Percentiles rank a stretch among this genome's conserved stretches.
Conservation (phyloP, 2,888 invertebrate genomes). For the Antheraea yamamai region DNA sequence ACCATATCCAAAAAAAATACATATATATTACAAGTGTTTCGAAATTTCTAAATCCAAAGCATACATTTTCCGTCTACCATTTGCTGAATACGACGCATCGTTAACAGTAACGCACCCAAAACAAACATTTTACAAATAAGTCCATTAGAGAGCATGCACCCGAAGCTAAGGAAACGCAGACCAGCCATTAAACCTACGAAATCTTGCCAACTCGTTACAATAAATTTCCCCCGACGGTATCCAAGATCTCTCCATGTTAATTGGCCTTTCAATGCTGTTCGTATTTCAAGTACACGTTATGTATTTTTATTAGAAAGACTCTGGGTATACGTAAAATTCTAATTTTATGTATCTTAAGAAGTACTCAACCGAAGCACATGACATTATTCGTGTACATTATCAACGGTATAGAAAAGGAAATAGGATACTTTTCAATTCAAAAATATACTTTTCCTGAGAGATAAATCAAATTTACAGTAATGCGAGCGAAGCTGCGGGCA, state of each 20-base stretch:
- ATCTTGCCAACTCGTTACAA: conserved; percentile 2
- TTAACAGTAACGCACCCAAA: conserved; percentile 2
- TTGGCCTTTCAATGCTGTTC: conserved; percentile 5
- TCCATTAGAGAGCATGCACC: conserved; percentile 31
- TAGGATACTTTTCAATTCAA: too few species aligned
- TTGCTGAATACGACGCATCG: neutral
- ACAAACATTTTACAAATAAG: conserved; percentile 18
- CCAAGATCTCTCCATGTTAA: conserved; percentile 8
- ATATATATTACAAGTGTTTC: neutral
- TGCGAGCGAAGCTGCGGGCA: too few species aligned
- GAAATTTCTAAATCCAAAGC: neutral
- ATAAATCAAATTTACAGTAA: too few species aligned
- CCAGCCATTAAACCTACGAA: conserved; percentile 15
- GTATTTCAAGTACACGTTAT: conserved; percentile 2
- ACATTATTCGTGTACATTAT: too few species aligned
- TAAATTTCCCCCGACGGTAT: conserved; percentile 12
- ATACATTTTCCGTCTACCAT: neutral
- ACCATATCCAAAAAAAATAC: too few species aligned
- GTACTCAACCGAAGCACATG: too few species aligned
- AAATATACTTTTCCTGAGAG: too few species aligned
- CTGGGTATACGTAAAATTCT: neutral
- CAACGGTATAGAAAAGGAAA: too few species aligned
- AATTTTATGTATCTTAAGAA: too few species aligned
- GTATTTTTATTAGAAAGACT: neutral
- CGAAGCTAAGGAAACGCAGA: conserved; percentile 10